These are phyloP conservation scores for Babyrousa celebensis DNA, from an alignment of 2,797 vertebrate genomes.

Conservation along the genomic window DNA sequence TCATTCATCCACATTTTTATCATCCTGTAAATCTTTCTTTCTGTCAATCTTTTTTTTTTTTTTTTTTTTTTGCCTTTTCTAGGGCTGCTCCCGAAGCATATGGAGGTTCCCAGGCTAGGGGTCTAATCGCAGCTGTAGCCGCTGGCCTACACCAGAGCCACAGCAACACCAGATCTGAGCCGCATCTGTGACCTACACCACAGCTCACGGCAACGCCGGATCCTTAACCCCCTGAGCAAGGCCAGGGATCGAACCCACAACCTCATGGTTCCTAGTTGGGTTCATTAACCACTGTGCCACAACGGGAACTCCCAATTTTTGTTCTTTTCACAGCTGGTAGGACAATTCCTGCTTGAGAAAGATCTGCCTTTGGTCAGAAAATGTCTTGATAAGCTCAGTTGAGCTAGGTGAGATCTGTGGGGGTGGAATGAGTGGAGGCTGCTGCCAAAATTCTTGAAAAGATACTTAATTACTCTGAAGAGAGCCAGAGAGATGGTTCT, in stretches of 20 bases:
- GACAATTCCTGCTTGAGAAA: neutral
- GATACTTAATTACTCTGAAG: neutral
- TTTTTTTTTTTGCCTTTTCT: too few species aligned
- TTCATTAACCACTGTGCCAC: too few species aligned
- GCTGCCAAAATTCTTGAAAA: neutral
- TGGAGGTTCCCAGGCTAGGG: too few species aligned
- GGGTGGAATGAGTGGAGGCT: neutral
- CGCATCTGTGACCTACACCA: too few species aligned
- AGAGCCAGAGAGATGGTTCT: neutral
- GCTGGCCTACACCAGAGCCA: too few species aligned
- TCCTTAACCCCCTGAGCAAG: too few species aligned
- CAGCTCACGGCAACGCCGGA: too few species aligned
- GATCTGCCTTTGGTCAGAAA: neutral
- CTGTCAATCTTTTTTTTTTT: neutral
- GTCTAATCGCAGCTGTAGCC: too few species aligned
- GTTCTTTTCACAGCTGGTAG: neutral
- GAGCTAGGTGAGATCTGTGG: neutral
- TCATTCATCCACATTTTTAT: neutral
- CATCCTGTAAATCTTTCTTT: slow-evolving; percentile 15
- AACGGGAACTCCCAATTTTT: neutral
- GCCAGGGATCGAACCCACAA: too few species aligned
- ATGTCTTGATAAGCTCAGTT: neutral
- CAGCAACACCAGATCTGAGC: too few species aligned
- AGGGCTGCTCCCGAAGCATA: too few species aligned
- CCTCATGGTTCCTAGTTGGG: too few species aligned